Conservation (phyloP, 1,140 invertebrate species). For the Bilobella aurantiaca region DNA sequence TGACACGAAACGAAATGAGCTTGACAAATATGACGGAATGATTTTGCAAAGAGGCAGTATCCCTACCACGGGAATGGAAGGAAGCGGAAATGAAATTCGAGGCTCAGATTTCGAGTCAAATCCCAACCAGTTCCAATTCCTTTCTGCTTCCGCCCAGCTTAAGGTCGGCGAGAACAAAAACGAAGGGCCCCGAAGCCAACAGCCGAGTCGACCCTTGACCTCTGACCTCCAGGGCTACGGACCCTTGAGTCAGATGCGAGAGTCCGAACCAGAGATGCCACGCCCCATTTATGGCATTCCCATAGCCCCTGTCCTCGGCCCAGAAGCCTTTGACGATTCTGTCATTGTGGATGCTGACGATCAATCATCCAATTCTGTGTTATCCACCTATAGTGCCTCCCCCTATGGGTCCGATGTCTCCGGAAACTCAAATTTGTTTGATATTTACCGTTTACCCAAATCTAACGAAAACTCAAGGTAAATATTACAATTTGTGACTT, state of each 20-base stretch:
- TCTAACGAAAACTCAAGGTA: no score
- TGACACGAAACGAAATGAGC: neutral
- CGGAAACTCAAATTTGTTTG: no score
- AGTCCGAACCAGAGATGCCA: conserved; percentile 2
- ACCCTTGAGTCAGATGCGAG: no score
- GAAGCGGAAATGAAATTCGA: neutral
- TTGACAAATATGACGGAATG: no score
- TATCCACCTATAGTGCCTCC: no score
- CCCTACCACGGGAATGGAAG: no score
- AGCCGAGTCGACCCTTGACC: no score
- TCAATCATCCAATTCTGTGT: neutral
- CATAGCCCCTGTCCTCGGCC: conserved; percentile 25
- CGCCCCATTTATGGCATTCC: conserved; percentile 29
- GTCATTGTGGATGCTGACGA: neutral
- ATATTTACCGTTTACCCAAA: no score
- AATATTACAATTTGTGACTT: no score
- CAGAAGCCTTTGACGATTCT: neutral
- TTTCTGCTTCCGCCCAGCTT: neutral
- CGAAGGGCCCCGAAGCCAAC: neutral
- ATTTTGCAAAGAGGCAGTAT: no score
- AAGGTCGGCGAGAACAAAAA: neutral
- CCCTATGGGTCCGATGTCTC: no score
- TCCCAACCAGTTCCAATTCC: neutral
- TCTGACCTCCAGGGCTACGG: no score
- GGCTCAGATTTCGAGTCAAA: neutral